Conservation (phyloP, 2,888 invertebrate genomes). For the Apantesis nais region DNA sequence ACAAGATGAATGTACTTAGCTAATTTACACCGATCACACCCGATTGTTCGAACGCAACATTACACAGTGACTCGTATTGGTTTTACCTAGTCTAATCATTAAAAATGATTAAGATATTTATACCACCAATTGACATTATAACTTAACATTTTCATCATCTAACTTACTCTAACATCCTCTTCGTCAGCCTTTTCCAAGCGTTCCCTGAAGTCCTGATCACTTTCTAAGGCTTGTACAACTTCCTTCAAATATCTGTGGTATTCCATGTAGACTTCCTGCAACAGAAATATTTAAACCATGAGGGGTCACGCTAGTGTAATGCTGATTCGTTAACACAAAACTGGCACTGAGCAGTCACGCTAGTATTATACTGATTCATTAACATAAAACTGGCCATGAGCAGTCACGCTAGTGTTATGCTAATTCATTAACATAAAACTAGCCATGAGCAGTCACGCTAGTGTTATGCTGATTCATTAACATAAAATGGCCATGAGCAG, state of each 20-base stretch:
- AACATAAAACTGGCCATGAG: no score
- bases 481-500: no score
- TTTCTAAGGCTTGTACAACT: slow-evolving; percentile 95
- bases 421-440: no score
- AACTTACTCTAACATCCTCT: slow-evolving; percentile 92
- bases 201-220: slow-evolving; percentile 93
- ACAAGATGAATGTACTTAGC: neutral
- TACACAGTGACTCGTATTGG: neutral
- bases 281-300: slow-evolving; percentile 16
- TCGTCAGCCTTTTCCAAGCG: slow-evolving; percentile 93
- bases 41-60: neutral
- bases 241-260: slow-evolving; percentile 96
- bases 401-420: no score
- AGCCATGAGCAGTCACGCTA: no score
- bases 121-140: neutral
- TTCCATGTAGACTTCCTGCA: slow-evolving; percentile 87
- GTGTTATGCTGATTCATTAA: no score
- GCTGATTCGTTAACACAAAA: no score
- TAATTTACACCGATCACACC: neutral
- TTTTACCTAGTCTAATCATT: neutral
- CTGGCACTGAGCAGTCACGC: no score
- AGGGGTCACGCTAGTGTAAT: neutral
- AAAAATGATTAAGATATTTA: neutral
- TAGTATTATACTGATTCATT: no score
- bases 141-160: neutral